These are phyloP conservation scores for Bombyx huttoni DNA, from an alignment of 2,888 invertebrate genomes.

Conservation along the genomic window DNA sequence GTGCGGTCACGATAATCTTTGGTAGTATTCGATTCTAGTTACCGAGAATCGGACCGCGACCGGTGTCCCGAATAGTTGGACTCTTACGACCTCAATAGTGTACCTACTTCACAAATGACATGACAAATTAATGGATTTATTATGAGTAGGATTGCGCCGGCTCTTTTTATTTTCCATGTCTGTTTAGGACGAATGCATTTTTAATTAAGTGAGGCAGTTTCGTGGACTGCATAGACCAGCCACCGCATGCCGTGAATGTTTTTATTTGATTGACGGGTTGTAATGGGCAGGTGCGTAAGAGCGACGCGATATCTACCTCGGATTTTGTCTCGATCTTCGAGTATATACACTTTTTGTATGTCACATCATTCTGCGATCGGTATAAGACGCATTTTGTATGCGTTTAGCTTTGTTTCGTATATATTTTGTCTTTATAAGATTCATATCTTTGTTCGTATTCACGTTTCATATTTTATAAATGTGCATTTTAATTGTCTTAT, in stretches of 20 bases:
- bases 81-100: constrained; percentile 33
- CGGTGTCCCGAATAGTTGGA: constrained; percentile 32
- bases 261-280: constrained; percentile 70
- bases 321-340: constrained; percentile 48
- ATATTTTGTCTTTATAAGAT: not conserved
- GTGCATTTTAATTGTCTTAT: not conserved
- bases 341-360: constrained; percentile 44
- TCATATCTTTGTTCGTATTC: not conserved
- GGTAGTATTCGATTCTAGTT: constrained; percentile 52
- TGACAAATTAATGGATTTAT: constrained; percentile 73
- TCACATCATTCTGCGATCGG: constrained; percentile 38
- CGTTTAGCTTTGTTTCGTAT: not conserved
- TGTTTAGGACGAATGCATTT: constrained; percentile 70
- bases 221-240: constrained; percentile 68
- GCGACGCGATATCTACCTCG: constrained; percentile 59
- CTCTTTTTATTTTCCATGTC: constrained; percentile 57
- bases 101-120: constrained; percentile 46
- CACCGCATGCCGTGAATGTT: constrained; percentile 62
- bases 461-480: not conserved
- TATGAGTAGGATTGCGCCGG: constrained; percentile 58
- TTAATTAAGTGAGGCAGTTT: constrained; percentile 72
- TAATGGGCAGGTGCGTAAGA: constrained; percentile 70
- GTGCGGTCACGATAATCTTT: constrained; percentile 51
- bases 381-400: not conserved
- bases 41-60: constrained; percentile 36